Evolutionary conservation across 2,888 invertebrate species (phyloP).

Genomic region (Amphimallon solstitiale): DNA sequence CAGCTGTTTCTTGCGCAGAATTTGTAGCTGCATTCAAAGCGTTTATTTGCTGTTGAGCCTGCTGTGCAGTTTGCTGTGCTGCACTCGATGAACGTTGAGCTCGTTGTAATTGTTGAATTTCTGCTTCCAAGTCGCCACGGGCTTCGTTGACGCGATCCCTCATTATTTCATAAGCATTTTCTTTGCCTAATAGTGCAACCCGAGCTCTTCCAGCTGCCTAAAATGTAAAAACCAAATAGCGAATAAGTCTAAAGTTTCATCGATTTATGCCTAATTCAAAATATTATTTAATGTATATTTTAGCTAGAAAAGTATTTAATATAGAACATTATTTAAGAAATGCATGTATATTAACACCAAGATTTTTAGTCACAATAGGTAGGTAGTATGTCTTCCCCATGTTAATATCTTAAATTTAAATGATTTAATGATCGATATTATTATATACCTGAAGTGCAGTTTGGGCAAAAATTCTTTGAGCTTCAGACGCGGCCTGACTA

Average conservation of each 20-base stretch:
- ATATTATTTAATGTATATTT: too few species aligned
- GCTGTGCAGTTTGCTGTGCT: conserved; percentile 76
- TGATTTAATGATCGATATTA: too few species aligned
- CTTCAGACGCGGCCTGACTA: conserved; percentile 76
- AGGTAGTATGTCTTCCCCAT: too few species aligned
- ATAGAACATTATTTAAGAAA: too few species aligned
- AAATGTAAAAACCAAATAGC: background rate
- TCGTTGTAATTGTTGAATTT: conserved; percentile 77
- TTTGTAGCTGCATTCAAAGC: conserved; percentile 79
- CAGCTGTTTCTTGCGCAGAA: conserved; percentile 79
- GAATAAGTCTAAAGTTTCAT: too few species aligned
- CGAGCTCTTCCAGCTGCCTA: conserved; percentile 74
- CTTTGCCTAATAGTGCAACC: conserved; percentile 73
- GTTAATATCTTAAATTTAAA: too few species aligned
- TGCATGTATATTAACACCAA: too few species aligned
- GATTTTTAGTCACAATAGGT: too few species aligned
- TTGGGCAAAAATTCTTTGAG: conserved; percentile 75
- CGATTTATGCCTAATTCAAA: too few species aligned
- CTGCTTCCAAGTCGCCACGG: conserved; percentile 73
- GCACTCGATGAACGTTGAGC: conserved; percentile 77
- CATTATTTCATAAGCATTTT: conserved; percentile 66
- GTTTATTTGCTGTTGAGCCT: conserved; percentile 66
- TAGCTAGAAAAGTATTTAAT: too few species aligned
- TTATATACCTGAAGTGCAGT: too few species aligned
- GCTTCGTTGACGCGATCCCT: conserved; percentile 78